Evolutionary conservation across 1,140 invertebrate species (phyloP).

Genomic region (Aricia agestis): DNA sequence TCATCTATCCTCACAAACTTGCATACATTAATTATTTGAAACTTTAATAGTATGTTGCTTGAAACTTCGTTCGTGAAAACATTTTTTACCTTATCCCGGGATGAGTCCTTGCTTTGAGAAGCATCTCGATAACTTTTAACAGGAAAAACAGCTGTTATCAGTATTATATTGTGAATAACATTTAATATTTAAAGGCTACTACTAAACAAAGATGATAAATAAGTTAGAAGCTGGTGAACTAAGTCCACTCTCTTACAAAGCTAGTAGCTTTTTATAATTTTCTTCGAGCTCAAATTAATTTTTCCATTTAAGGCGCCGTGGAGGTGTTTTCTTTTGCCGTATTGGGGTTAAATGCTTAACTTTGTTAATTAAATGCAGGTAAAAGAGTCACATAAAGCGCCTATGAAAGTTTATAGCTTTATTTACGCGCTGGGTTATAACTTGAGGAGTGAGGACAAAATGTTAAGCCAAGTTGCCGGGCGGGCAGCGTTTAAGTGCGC

Average conservation of each 20-base stretch:
- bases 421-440: conserved; percentile 6
- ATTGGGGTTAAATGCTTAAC: conserved; percentile 11
- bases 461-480: background rate
- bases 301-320: background rate
- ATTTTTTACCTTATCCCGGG: too few species aligned
- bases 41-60: too few species aligned
- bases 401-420: conserved; percentile 15
- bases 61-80: too few species aligned
- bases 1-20: too few species aligned
- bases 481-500: background rate
- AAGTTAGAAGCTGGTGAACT: background rate
- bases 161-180: too few species aligned
- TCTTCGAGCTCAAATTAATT: conserved; percentile 7
- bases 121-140: too few species aligned
- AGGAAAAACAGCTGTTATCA: too few species aligned
- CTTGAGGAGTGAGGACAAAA: conserved; percentile 14
- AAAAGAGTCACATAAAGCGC: conserved; percentile 12
- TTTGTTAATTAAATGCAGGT: conserved; percentile 14
- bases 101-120: too few species aligned
- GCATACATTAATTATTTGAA: too few species aligned
- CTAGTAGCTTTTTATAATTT: conserved; percentile 10
- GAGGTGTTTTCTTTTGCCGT: conserved; percentile 4
- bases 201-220: background rate
- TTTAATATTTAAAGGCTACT: too few species aligned
- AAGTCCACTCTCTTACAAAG: background rate